Base-by-base conservation (phyloP, 2,113 vertebrate genomes). In the Corydoras maculifer region DNA sequence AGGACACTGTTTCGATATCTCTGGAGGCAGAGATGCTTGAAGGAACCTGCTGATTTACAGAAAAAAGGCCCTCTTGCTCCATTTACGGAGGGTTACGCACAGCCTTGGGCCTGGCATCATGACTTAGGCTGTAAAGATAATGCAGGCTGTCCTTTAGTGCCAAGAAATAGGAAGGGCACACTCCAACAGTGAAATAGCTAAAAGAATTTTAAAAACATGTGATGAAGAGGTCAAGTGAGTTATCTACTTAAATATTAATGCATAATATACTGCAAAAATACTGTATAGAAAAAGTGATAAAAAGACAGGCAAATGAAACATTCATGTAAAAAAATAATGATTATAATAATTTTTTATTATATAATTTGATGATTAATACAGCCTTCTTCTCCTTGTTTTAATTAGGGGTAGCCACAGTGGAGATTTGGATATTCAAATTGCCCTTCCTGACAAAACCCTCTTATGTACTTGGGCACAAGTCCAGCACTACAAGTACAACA, bases 21-120 rank as follows among this genome's bases (percentile, higher is more conserved):
- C 54, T 64, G 54, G 15, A 58, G 62, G 32, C 18, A 58, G 35
- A 72, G 62, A n/a, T 58, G 53, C 53, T 63, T 65, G 69, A 64
- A 72, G 53, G 61, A 62, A 64, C 51, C 51, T 57, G 53, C 53
- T 72, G 61, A 72, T 72, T 11, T 43, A 14, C 61, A 64, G 61
- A 58, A 57, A 72, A 18, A 58, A n/a, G 30, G 15, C 35, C 35
- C 14, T 15, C 54, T 25, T 25, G 18, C 58, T 58, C 60, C n/a
- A 13, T 25, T 72, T 76, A 62, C 35, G 58, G 11, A 69, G 60
- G 18, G 62, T 59, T 69, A 14, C n/a, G 30, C 60, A 31, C 25
- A 76, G 29, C 43, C 48, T 43, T 35, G 9, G 67, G 35, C 32
- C 58, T 68, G 14, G 11, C 30, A 57, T 53, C 35, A 14, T 14